Evolutionary conservation across 2,888 invertebrate species (phyloP).

Genomic region (Napeogenes inachia): DNA sequence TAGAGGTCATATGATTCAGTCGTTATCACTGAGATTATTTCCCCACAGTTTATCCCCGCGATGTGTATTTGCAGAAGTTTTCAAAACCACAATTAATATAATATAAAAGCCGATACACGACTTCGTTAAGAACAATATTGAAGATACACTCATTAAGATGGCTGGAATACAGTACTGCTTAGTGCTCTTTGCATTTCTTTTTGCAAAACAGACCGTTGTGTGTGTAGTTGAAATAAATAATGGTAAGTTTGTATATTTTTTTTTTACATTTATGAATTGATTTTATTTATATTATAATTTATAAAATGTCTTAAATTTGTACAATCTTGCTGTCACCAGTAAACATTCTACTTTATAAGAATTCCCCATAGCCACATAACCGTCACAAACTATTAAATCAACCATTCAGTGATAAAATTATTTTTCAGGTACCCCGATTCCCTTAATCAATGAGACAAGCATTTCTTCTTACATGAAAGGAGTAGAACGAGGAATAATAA

Average conservation of each 20-base stretch:
- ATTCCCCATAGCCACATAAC: too few species aligned
- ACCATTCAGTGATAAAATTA: too few species aligned
- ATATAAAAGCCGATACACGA: conserved; percentile 9
- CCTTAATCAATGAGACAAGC: conserved; percentile 39
- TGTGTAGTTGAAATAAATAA: conserved; percentile 7
- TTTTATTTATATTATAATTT: background rate
- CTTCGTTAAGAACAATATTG: conserved; percentile 5
- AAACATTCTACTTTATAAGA: too few species aligned
- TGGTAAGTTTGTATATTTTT: conserved; percentile 4
- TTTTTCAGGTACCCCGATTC: conserved; percentile 39
- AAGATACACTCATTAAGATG: conserved; percentile 1
- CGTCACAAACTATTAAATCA: too few species aligned
- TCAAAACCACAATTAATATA: background rate
- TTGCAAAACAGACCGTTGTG: conserved; percentile 2
- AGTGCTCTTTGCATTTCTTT: background rate
- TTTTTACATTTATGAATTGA: conserved; percentile 1
- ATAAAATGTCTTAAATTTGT: too few species aligned
- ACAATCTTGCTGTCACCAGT: too few species aligned
- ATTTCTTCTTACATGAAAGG: conserved; percentile 41
- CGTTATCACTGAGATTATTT: conserved; percentile 6
- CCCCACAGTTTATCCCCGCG: background rate
- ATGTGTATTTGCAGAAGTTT: too few species aligned
- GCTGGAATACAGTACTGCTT: background rate
- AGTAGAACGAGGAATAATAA: conserved; percentile 55
- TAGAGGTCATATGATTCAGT: conserved; percentile 11